Evolutionary conservation across 1,140 invertebrate genomes (phyloP).

Genomic region (Drosophila pallidifrons): DNA sequence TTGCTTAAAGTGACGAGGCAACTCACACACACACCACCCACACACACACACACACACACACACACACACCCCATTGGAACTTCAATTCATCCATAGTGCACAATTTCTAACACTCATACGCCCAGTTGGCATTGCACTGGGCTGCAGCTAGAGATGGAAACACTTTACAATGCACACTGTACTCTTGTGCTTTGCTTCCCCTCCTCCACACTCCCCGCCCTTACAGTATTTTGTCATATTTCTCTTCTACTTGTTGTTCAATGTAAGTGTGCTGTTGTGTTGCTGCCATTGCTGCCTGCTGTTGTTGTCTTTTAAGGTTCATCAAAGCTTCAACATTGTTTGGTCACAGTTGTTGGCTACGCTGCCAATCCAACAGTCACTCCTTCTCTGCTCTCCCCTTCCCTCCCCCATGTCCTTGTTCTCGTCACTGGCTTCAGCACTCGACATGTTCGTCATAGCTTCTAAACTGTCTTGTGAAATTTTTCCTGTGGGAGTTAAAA

Average conservation of each 20-base stretch:
- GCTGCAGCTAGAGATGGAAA: conserved; percentile 35
- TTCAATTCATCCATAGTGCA: conserved; percentile 77
- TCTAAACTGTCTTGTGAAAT: conserved; percentile 80
- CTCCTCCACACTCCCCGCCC: too few relatives aligned
- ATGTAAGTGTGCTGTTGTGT: conserved; percentile 22
- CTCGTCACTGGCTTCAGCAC: background rate
- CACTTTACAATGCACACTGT: conserved; percentile 54
- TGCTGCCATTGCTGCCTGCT: conserved; percentile 35
- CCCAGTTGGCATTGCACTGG: conserved; percentile 55
- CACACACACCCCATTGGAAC: conserved; percentile 53
- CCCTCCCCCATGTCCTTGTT: background rate
- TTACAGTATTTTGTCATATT: conserved; percentile 76
- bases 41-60: conserved; percentile 19
- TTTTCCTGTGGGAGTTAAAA: conserved; percentile 82
- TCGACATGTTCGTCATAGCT: conserved; percentile 69
- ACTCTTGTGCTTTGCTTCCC: background rate
- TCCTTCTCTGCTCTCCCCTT: background rate
- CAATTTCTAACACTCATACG: conserved; percentile 82
- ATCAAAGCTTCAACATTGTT: conserved; percentile 83
- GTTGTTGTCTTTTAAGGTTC: conserved; percentile 77
- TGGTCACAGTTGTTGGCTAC: conserved; percentile 79
- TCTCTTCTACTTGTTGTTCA: conserved; percentile 38
- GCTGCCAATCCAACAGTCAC: conserved; percentile 36
- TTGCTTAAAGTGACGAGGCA: conserved; percentile 76
- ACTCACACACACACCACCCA: conserved; percentile 26